Conservation (phyloP, 92 coral and sea anemone species). For the Bergia puertoricense region DNA sequence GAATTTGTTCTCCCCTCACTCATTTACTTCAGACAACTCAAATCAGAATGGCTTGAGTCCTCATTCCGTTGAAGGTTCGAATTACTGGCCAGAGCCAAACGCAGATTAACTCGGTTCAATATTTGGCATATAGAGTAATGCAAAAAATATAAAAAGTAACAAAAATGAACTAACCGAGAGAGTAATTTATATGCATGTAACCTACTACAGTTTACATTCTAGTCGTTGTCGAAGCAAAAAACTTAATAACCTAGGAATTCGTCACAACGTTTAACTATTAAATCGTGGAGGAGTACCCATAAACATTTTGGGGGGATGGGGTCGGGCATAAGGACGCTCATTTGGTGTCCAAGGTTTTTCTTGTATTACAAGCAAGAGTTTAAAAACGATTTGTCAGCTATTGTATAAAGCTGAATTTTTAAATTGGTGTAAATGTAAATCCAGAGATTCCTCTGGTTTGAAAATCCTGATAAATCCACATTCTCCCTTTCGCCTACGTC, state of each 20-base stretch:
- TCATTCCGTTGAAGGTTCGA: no score
- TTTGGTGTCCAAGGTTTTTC: no score
- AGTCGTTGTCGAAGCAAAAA: neutral
- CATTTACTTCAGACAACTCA: no score
- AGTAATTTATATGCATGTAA: no score
- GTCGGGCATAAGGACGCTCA: neutral
- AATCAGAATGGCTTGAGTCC: no score
- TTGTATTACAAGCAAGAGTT: neutral
- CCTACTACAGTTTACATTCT: neutral
- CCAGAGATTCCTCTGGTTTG: neutral
- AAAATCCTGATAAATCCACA: neutral
- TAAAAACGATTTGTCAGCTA: neutral
- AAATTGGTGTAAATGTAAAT: no score
- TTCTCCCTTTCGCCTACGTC: neutral
- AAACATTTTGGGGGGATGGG: neutral
- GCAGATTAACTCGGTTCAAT: no score
- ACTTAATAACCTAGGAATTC: neutral
- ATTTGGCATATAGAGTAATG: no score
- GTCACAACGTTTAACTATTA: neutral
- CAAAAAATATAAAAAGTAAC: no score
- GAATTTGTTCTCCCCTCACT: no score
- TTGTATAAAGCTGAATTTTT: neutral
- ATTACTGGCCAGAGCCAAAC: no score
- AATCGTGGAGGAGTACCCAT: neutral
- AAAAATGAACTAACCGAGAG: neutral